Evolutionary conservation across 1,140 invertebrate genomes (phyloP).

Genomic region (Bombus turneri): DNA sequence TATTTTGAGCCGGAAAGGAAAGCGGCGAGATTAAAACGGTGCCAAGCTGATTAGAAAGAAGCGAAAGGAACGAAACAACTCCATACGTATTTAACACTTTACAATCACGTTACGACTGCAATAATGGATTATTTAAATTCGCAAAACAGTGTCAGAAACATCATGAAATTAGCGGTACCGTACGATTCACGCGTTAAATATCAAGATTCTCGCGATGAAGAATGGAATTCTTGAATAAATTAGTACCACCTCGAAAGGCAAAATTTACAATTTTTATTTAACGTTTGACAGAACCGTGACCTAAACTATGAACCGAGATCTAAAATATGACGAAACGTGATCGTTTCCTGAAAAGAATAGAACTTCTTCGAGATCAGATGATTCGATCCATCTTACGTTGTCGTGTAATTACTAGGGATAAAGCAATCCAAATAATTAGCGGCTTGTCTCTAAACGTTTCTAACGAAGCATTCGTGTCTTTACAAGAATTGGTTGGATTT

Average conservation of each 20-base stretch:
- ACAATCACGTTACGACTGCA: background rate
- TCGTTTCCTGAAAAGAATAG: background rate
- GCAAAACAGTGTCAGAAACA: background rate
- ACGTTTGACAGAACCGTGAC: background rate
- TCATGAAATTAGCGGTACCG: background rate
- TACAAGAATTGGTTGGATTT: background rate
- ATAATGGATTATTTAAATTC: conserved; percentile 24
- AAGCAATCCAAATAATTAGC: background rate
- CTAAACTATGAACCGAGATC: background rate
- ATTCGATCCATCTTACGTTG: background rate
- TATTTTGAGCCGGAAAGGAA: conserved; percentile 50
- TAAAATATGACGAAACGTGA: background rate
- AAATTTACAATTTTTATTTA: background rate
- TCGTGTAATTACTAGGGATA: conserved; percentile 32
- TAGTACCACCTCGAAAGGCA: background rate
- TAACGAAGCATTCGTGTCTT: background rate
- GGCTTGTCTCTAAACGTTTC: background rate
- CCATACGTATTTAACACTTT: background rate
- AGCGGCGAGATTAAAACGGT: conserved; percentile 48
- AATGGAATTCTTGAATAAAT: background rate
- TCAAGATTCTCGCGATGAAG: too few relatives aligned
- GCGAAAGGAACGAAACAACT: conserved; percentile 39
- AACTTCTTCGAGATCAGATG: background rate
- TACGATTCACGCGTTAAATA: background rate
- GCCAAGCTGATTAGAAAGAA: conserved; percentile 54